Base-by-base conservation (phyloP, 2,797 vertebrate genomes). In the Lithobates pipiens region DNA sequence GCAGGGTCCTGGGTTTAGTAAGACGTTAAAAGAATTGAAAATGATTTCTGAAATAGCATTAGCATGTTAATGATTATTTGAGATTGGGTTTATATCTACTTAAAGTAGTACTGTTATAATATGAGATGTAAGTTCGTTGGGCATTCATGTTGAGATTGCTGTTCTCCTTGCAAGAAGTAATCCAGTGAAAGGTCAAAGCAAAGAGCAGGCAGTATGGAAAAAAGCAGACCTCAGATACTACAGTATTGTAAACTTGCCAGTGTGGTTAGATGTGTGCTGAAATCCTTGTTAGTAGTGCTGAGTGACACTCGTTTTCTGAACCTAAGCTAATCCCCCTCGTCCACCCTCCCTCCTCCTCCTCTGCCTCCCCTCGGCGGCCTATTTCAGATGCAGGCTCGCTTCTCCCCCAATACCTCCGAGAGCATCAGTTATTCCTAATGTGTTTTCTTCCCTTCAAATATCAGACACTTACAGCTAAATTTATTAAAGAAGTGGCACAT, bases 391-490 rank as follows among this genome's bases (percentile, higher is more conserved):
- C 69, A 72, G 79, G 70, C 69, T 29, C 21, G 25, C 44, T 81
- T 44, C 70, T 72, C 34, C 25, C 32, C 8, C 50, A 21, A 27
- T 72, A 61, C 68, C 32, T 71, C 46, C 0, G 32, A 80, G 44
- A 25, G 15, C 78, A 57, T 57, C 34, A 72, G 23, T 50, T 73
- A 72, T 81, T 61, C 70, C 34, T 57, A 54, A 69, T 80, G 68
- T 39, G 70, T 71, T 61, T 81, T 57, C 68, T 69, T 79, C n/a
- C 61, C 63, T 68, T 15, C 16, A 68, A 69, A 69, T 78, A 68
- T 46, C 63, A 46, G 77, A 81, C 44, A 72, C 67, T 61, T 57
- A 72, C 67, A 9, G 29, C 32, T 36, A 72, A 69, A 81, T 18
- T 72, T 61, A 73, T 57, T 57, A 73, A 72, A 81, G 32, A 27